These are phyloP conservation scores for Drosophila lini DNA, from an alignment of 1,140 invertebrate genomes.

Conservation along the genomic window DNA sequence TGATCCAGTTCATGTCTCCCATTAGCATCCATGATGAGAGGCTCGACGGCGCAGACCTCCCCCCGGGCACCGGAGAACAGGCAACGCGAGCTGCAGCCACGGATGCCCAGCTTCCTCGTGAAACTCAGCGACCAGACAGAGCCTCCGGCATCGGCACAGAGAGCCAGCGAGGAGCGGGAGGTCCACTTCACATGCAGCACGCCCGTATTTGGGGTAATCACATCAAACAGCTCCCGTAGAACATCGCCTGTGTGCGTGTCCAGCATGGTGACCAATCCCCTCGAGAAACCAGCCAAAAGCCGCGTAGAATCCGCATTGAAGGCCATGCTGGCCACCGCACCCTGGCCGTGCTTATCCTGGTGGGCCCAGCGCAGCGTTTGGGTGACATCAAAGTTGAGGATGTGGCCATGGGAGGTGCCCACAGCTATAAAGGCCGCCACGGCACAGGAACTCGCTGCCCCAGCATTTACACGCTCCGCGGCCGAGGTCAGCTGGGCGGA, in stretches of 20 bases:
- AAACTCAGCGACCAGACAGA: slow-evolving; percentile 98
- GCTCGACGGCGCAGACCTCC: slow-evolving; percentile 95
- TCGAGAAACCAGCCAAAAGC: slow-evolving; percentile 92
- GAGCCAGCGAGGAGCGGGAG: slow-evolving; percentile 87
- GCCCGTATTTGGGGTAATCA: slow-evolving; percentile 94
- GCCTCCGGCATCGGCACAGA: slow-evolving; percentile 97
- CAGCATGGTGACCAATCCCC: slow-evolving; percentile 94
- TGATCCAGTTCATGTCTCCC: slow-evolving; percentile 90
- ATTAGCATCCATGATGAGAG: slow-evolving; percentile 89
- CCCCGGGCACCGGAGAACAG: slow-evolving; percentile 97
- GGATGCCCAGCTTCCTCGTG: slow-evolving; percentile 94
- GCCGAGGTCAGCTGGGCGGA: slow-evolving; percentile 94
- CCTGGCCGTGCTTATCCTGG: slow-evolving; percentile 90
- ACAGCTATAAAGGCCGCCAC: slow-evolving; percentile 92
- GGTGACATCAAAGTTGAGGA: slow-evolving; percentile 94
- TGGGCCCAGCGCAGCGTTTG: slow-evolving; percentile 95
- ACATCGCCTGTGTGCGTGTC: slow-evolving; percentile 91
- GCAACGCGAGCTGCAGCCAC: slow-evolving; percentile 94
- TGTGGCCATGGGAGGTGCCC: slow-evolving; percentile 96
- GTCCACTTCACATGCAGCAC: slow-evolving; percentile 94
- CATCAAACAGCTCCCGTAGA: slow-evolving; percentile 92
- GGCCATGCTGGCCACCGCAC: slow-evolving; percentile 93
- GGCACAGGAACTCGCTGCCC: slow-evolving; percentile 92
- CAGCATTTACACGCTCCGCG: slow-evolving; percentile 93
- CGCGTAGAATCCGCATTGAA: slow-evolving; percentile 95